Evolutionary conservation across 2,113 vertebrate genomes (phyloP), one percentile per base, ranked within the genome.

Genomic region (Numenius arquata): DNA sequence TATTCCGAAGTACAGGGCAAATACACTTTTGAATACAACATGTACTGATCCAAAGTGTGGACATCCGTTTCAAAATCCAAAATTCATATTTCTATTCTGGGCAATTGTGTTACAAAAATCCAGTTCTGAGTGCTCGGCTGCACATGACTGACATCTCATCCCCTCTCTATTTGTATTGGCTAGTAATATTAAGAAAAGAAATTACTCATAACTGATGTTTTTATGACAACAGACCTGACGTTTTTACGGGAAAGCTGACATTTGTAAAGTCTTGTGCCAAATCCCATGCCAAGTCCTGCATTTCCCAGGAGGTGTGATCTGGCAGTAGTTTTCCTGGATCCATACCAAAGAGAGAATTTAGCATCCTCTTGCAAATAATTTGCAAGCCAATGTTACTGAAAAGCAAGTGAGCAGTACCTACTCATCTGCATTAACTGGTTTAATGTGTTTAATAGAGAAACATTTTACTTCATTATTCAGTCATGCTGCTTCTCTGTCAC

Each of bases 131-230:
- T 78, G 74, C 87, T 72, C 48, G 53, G 43, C 77, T 89, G 70
- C 36, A 85, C 77, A 76, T 75, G 74, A 93, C 36, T 95, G 89
- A 79, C 78, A 88, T 62, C 50, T 93, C 89, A 82, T 62, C 41
- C n/a, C 34, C 26, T 85, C 58, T 95, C 67, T 92, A 63, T 95
- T 92, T 89, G 71, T 93, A 79, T 85, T 87, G 81, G 71, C 58
- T 83, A 79, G 67, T 89, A 85, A 91, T 85, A 94, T 73, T 94
- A 95, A 91, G 82, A 91, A 95, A 93, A 93, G 17, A 96, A 96
- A 95, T 93, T 89, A 91, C 59, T 95, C 87, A 83, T 70, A 94
- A 93, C 50, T 87, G 77, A 91, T 94, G 73, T 90, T 95, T 95
- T 96, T 74, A 56, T 91, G 92, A 86, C 73, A 87, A 88, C 72